Evolutionary conservation across 1,140 invertebrate genomes (phyloP).

Genomic region (Latrodectus geometricus): DNA sequence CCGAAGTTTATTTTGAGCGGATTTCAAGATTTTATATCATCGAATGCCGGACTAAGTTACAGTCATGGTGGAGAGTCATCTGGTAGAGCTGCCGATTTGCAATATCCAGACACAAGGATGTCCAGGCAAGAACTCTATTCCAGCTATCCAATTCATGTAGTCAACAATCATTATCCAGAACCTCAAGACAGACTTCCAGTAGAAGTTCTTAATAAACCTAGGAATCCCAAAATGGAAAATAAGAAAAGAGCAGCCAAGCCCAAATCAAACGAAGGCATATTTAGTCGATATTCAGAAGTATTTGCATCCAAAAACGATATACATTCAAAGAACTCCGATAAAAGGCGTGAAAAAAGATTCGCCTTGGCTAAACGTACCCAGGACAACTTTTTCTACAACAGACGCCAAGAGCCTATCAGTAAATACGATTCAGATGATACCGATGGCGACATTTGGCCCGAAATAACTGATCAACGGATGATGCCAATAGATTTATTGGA

Average conservation of each 20-base stretch:
- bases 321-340: too few species aligned
- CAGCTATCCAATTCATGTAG: neutral
- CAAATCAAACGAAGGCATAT: too few species aligned
- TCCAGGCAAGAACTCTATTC: neutral
- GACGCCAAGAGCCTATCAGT: neutral
- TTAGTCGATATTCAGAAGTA: neutral
- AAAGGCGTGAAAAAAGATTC: too few species aligned
- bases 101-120: neutral
- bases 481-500: neutral
- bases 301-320: neutral
- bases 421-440: neutral
- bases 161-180: neutral
- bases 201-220: neutral
- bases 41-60: conserved; percentile 15
- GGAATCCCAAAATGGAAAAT: neutral
- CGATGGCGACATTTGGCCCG: neutral
- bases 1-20: conserved; percentile 20
- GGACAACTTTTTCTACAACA: neutral
- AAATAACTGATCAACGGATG: neutral
- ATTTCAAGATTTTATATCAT: conserved; percentile 40
- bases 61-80: neutral
- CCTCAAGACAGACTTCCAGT: conserved; percentile 6
- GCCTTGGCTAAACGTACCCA: too few species aligned
- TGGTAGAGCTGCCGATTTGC: neutral
- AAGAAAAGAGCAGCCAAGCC: neutral